Conservation (phyloP, 1,140 invertebrate genomes). For the Diabrotica undecimpunctata region DNA sequence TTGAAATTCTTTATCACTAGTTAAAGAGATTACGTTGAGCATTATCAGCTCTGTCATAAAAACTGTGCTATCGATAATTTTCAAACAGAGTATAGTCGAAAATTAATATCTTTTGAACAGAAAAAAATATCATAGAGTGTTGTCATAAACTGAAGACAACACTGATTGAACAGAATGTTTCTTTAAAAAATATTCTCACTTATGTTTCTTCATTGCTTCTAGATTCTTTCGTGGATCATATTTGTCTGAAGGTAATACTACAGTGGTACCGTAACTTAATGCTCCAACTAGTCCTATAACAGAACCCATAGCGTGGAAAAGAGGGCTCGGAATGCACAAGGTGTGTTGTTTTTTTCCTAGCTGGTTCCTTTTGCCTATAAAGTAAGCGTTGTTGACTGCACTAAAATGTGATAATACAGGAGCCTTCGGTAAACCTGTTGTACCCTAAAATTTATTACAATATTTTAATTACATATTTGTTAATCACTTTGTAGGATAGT, state of each 20-base stretch:
- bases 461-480: no score
- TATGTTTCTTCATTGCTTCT: conserved; percentile 65
- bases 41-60: no score
- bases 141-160: no score
- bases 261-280: conserved; percentile 62
- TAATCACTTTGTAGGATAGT: no score
- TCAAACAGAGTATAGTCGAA: no score
- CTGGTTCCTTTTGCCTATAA: conserved; percentile 59
- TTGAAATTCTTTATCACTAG: no score
- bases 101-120: no score
- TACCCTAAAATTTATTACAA: conserved; percentile 56
- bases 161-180: no score
- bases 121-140: no score
- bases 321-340: conserved; percentile 78
- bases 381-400: conserved; percentile 81
- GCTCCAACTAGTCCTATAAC: conserved; percentile 63
- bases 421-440: conserved; percentile 86
- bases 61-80: no score
- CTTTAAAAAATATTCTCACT: conserved; percentile 47
- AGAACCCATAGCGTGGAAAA: conserved; percentile 90
- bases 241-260: conserved; percentile 65
- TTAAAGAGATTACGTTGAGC: no score
- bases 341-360: conserved; percentile 53
- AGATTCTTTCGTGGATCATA: conserved; percentile 69
- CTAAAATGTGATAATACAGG: conserved; percentile 77